A percentile compares a stretch with the other conserved stretches of the same genome.
Evolutionary conservation across 1,140 invertebrate genomes (phyloP).

Genomic region (Lysiphlebus fabarum): DNA sequence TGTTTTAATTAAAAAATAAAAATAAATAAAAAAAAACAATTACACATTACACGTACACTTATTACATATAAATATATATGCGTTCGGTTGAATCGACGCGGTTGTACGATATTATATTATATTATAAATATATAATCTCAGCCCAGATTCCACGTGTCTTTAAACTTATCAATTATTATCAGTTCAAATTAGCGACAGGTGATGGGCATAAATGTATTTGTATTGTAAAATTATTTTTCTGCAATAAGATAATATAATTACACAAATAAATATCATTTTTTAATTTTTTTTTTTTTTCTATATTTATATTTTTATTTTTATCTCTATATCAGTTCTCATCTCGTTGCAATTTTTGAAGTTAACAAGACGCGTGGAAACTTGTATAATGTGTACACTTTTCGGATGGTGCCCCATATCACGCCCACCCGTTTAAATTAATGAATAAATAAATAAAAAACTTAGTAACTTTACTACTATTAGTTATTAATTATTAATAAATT

Average conservation of each 20-base stretch:
- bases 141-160: slow-evolving; percentile 16
- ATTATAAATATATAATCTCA: slow-evolving; percentile 12
- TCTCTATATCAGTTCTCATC: not conserved
- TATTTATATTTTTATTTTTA: not conserved
- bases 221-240: slow-evolving; percentile 1
- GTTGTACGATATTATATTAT: slow-evolving; percentile 14
- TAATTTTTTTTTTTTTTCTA: not conserved
- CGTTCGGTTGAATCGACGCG: slow-evolving; percentile 23
- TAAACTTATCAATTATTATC: not conserved
- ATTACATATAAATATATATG: slow-evolving; percentile 15
- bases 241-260: not conserved
- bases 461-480: slow-evolving; percentile 20
- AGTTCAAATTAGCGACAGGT: slow-evolving; percentile 11
- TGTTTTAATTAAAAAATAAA: slow-evolving; percentile 19
- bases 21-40: not conserved
- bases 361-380: slow-evolving; percentile 44
- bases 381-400: slow-evolving; percentile 37
- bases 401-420: slow-evolving; percentile 43
- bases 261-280: not conserved
- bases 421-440: slow-evolving; percentile 42
- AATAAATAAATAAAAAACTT: not conserved
- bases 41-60: slow-evolving; percentile 11
- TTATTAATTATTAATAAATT: slow-evolving; percentile 32
- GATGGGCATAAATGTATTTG: slow-evolving; percentile 9
- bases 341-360: slow-evolving; percentile 20